Conservation (phyloP, 2,888 invertebrate species). For the Tromatobia lineatoria region DNA sequence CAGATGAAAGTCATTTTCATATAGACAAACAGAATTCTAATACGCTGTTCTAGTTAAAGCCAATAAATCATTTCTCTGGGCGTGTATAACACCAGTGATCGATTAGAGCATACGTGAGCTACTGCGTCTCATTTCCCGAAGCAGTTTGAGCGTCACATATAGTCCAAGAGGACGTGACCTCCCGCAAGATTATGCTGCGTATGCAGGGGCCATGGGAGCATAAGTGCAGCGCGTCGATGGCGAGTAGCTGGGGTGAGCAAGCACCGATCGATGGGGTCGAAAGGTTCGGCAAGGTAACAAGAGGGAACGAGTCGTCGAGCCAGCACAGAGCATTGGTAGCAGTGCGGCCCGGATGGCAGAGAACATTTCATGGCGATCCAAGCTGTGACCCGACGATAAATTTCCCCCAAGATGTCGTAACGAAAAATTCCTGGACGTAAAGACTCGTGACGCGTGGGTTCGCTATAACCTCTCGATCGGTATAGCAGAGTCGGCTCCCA, state of each 20-base stretch:
- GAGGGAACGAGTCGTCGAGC: conserved; percentile 46
- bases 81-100: neutral
- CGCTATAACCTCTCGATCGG: conserved; percentile 57
- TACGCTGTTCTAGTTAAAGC: too few species aligned
- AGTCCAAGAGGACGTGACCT: conserved; percentile 44
- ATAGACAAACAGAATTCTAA: too few species aligned
- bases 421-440: conserved; percentile 60
- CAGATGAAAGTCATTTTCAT: too few species aligned
- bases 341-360: conserved; percentile 48
- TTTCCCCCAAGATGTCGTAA: conserved; percentile 75
- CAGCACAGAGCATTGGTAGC: conserved; percentile 43
- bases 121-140: neutral
- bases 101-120: neutral
- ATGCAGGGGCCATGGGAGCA: conserved; percentile 44
- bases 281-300: conserved; percentile 73
- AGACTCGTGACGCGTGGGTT: conserved; percentile 55
- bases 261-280: conserved; percentile 53
- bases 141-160: conserved; percentile 20
- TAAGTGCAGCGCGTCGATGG: conserved; percentile 49
- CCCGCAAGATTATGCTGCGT: conserved; percentile 48
- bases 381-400: conserved; percentile 82
- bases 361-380: conserved; percentile 80
- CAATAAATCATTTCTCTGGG: too few species aligned
- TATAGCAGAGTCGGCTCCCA: conserved; percentile 50
- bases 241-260: conserved; percentile 3